Evolutionary conservation across 2,113 vertebrate genomes (phyloP).

Genomic region (Chauna torquata): DNA sequence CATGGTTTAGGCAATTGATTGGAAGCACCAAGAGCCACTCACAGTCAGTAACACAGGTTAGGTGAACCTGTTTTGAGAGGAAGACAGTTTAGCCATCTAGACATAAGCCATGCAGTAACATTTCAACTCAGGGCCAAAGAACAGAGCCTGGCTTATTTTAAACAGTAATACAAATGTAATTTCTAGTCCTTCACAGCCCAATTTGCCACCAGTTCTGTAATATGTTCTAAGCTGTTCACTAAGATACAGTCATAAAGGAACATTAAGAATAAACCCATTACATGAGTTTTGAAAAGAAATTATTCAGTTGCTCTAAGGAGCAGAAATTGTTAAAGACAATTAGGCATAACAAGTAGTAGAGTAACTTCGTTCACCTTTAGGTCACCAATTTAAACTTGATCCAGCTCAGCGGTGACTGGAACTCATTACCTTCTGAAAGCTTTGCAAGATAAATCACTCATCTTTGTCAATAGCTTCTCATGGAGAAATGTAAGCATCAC

Average conservation of each 20-base stretch:
- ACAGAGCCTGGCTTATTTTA: not conserved
- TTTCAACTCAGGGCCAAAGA: not conserved
- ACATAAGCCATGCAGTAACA: not conserved
- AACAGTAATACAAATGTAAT: not conserved
- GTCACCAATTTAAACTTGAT: not conserved
- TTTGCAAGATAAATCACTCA: not conserved
- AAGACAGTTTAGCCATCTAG: not conserved
- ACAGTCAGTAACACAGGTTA: accelerated
- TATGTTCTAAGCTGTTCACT: not conserved
- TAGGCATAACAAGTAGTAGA: conserved; percentile 4
- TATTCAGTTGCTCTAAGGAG: not conserved
- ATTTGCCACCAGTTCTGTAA: not conserved
- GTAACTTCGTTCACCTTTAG: not conserved
- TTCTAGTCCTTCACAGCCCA: not conserved
- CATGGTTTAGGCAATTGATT: not conserved
- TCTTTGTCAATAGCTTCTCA: not conserved
- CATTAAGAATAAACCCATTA: not conserved
- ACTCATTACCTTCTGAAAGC: not conserved
- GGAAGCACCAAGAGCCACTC: not conserved
- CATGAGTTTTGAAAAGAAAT: not conserved
- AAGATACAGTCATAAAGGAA: not conserved
- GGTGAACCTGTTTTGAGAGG: not conserved
- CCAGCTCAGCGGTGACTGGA: not conserved
- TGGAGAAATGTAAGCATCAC: not conserved
- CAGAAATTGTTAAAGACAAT: not conserved